Evolutionary conservation across 1,140 invertebrate species (phyloP), one percentile per base, ranked within the genome.

Genomic region (Aphidius gifuensis): DNA sequence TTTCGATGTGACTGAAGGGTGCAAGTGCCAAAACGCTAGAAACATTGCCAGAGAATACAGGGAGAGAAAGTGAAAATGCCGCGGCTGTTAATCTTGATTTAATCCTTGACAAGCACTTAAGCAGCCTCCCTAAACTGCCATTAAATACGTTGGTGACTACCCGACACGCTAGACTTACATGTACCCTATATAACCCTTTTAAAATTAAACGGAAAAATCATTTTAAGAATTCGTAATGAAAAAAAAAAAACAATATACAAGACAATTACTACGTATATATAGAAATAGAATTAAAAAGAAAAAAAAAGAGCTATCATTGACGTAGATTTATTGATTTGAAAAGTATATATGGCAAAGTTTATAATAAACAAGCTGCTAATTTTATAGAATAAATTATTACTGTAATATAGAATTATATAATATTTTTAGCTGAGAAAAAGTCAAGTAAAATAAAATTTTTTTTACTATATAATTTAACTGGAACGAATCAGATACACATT

Each of bases 41-140:
- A 70, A 73, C 72, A 74, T 69, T 68, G 67, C 68, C 75, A 77
- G 42, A 55, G 53, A 40, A 42, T 40, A 55, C 40, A 43, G 53
- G 53, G 40, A 42, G 53, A 40, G 40, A 55, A 55, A 55, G n/a
- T 32, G 60, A 62, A 46, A 43, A 67, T 51, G 58, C 76, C 77
- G 74, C 75, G 72, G 69, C 76, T 70, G 77, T 79, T 80, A 80
- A 80, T 80, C 78, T 80, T 77, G 74, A 80, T 80, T 79, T 79
- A 80, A 80, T 79, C 78, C 78, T 78, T 80, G 77, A 80, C 75
- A 77, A 78, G 78, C 76, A 73, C 77, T 79, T 76, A 74, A 79
- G 75, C 71, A 69, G 71, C 70, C 71, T 71, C 56, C 8, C 39
- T 74, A 72, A 74, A 77, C 74, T 73, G 69, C 71, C 70, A 74